A percentile compares a stretch with the other conserved stretches of the same genome.
Evolutionary conservation across 2,113 vertebrate species (phyloP).

Genomic region (Tetraodon nigroviridis): DNA sequence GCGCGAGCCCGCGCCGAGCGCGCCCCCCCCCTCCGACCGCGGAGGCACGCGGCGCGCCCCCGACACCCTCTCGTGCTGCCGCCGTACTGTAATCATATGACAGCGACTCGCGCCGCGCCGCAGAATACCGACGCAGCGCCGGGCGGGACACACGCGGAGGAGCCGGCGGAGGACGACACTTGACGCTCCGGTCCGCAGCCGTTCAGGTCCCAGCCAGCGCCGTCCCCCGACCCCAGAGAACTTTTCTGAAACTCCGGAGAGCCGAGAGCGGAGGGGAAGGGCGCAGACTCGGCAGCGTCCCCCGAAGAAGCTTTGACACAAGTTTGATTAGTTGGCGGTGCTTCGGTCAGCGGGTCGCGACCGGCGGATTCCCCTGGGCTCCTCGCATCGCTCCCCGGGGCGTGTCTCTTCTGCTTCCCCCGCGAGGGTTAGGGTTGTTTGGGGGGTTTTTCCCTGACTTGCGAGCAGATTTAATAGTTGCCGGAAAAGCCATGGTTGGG

Average conservation of each 20-base stretch:
- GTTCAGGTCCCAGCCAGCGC: slow-evolving; percentile 3
- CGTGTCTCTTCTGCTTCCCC: slow-evolving; percentile 1
- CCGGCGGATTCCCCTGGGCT: slow-evolving; percentile 39
- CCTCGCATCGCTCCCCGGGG: slow-evolving; percentile 36
- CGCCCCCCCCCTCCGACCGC: slow-evolving; percentile 25
- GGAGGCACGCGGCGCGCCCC: slow-evolving; percentile 58
- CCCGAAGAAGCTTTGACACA: slow-evolving; percentile 26
- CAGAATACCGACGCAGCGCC: slow-evolving; percentile 51
- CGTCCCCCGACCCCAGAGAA: slow-evolving; percentile 23
- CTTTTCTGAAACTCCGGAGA: slow-evolving; percentile 48
- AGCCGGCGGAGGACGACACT: slow-evolving; percentile 5
- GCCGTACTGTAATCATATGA: slow-evolving; percentile 70
- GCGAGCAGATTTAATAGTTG: slow-evolving; percentile 1
- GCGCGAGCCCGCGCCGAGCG: slow-evolving; percentile 38
- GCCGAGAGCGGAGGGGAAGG: slow-evolving; percentile 12
- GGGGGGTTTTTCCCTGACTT: background rate
- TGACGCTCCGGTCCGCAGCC: too few species aligned
- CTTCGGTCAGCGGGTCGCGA: slow-evolving; percentile 40
- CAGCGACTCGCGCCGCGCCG: slow-evolving; percentile 44
- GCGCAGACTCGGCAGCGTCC: background rate
- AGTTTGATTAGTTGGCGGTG: slow-evolving; percentile 9
- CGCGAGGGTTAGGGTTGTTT: slow-evolving; percentile 2
- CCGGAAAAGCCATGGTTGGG: slow-evolving; percentile 83
- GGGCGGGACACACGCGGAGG: slow-evolving; percentile 12
- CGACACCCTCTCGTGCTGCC: slow-evolving; percentile 30